Conservation (phyloP, 2,888 invertebrate species). For the Apamea epomidion region DNA sequence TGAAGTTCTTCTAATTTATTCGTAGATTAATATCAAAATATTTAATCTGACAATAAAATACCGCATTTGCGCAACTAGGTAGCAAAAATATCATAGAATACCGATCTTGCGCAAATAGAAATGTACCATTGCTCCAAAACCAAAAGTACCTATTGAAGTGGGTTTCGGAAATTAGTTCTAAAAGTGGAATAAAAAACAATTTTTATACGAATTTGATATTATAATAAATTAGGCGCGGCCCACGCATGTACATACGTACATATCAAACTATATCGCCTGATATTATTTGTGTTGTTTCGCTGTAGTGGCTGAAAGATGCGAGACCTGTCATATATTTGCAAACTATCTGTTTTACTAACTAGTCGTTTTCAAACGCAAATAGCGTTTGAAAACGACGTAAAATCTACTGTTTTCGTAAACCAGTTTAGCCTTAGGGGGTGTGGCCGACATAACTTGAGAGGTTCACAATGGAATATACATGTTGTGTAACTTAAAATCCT, state of each 20-base stretch:
- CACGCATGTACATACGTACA: constrained; percentile 75
- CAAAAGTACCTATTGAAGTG: constrained; percentile 57
- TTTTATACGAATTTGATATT: constrained; percentile 83
- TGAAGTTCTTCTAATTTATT: constrained; percentile 50
- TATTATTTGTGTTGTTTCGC: constrained; percentile 62
- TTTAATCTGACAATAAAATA: constrained; percentile 53
- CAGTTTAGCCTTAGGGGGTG: constrained; percentile 2
- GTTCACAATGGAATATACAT: constrained; percentile 20
- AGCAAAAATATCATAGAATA: constrained; percentile 22
- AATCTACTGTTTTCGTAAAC: constrained; percentile 2
- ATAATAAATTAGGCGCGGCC: constrained; percentile 64
- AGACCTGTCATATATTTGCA: constrained; percentile 21
- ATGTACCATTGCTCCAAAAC: constrained; percentile 68
- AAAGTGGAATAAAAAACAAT: constrained; percentile 63
- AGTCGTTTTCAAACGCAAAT: no score
- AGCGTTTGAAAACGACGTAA: constrained; percentile 19
- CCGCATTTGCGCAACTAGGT: constrained; percentile 8
- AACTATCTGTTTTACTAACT: constrained; percentile 11
- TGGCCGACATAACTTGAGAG: background rate
- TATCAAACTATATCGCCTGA: constrained; percentile 79
- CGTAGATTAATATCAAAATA: constrained; percentile 45
- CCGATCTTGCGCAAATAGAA: background rate
- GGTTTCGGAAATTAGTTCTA: constrained; percentile 65
- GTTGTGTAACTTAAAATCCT: constrained; percentile 36
- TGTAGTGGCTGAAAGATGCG: constrained; percentile 27